These are phyloP conservation scores for Synanthedon vespiformis DNA, from an alignment of 2,888 invertebrate species.

Conservation along the genomic window DNA sequence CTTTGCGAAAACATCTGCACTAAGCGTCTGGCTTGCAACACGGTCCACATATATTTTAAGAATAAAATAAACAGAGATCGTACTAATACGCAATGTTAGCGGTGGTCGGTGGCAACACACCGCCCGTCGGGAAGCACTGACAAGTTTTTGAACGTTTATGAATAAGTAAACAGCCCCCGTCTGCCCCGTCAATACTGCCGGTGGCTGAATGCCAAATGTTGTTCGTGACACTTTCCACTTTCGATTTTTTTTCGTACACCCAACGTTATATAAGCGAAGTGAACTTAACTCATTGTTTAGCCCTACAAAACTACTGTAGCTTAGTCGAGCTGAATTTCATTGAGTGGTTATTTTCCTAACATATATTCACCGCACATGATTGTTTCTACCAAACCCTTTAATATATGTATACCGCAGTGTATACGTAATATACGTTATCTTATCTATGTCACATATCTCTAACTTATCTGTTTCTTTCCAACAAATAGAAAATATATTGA, in stretches of 20 bases:
- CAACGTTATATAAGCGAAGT: not conserved
- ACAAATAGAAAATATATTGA: too few species aligned
- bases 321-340: constrained; percentile 1
- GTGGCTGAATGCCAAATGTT: constrained; percentile 61
- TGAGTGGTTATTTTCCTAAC: too few species aligned
- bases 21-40: constrained; percentile 16
- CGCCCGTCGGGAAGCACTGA: constrained; percentile 25
- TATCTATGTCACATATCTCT: too few species aligned
- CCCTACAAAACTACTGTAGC: not conserved
- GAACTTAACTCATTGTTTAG: not conserved
- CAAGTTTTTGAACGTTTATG: constrained; percentile 66
- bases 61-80: constrained; percentile 37
- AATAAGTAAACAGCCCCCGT: constrained; percentile 59
- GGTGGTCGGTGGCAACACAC: constrained; percentile 1
- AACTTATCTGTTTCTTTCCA: too few species aligned
- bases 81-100: constrained; percentile 25
- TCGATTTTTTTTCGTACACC: constrained; percentile 35
- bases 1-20: constrained; percentile 15
- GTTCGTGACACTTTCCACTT: constrained; percentile 62
- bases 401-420: too few species aligned
- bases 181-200: constrained; percentile 58
- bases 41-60: constrained; percentile 22
- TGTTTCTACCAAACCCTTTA: too few species aligned
- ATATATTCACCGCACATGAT: too few species aligned
- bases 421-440: too few species aligned